Base-by-base conservation (phyloP, 2,888 invertebrate genomes). In the Eugnorisma glareosa region DNA sequence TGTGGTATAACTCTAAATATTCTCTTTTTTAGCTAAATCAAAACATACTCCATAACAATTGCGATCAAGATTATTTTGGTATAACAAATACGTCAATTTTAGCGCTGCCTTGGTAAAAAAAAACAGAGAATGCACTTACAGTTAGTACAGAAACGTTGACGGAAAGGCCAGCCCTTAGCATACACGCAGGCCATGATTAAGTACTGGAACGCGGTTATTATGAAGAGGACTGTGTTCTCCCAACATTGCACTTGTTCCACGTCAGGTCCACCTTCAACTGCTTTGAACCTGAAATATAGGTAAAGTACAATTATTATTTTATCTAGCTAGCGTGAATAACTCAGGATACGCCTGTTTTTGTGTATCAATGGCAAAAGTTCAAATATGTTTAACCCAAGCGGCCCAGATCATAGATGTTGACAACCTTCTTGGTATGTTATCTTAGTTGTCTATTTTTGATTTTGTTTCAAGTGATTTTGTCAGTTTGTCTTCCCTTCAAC, bases 201-300 rank as follows among this genome's bases (percentile, higher is more conserved):
- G 92, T 98, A 98, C 94, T 99, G 99, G 94, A 97, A 98, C 83
- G 97, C 97, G 57, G 98, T 98, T 48, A 98, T 96, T 74, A 97
- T 97, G 94, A 98, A 99, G 57, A 98, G 96, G 3, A 98, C 98
- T 0, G 98, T 98, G 90, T 98, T 98, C 92, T 98, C 98, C 98
- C 98, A 98, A 87, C 98, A 98, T n/a, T 97, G 88, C 37, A 98
- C 97, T 81, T 97, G 96, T 77, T 97, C 97, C 28, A 96, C 94
- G 15, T 96, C 91, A 0, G 97, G 94, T 24, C 96, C 95, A 40
- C 96, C 94, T 76, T 89, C 87, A 13, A 97, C 94, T 45, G 96
- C 94, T 5, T 81, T 88, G 88, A 96, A 97, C 97, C 97, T 97
- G 72, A 15, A 77, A 83, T 51, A 24, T 5, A 21, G n/a, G 51